A percentile compares a stretch with the other conserved stretches of the same genome.
Evolutionary conservation across 2,888 invertebrate genomes (phyloP).

Genomic region (Ommatoiulus sabulosus): DNA sequence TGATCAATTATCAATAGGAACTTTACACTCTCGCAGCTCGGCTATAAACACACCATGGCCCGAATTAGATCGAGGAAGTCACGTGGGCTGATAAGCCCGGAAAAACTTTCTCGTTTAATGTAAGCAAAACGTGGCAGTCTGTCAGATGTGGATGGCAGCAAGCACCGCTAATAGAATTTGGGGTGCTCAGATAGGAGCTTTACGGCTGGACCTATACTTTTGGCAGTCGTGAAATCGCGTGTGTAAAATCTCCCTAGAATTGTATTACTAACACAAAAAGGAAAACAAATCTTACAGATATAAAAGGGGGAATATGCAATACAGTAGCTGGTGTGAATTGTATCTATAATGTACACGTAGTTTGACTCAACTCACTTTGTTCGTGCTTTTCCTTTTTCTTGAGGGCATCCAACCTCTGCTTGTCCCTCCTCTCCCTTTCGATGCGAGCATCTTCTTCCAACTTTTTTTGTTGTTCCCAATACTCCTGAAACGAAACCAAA

Average conservation of each 20-base stretch:
- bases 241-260: no score
- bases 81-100: slow-evolving; percentile 14
- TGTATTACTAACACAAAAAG: no score
- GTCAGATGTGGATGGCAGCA: neutral
- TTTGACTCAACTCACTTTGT: slow-evolving; percentile 74
- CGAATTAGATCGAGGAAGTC: slow-evolving; percentile 28
- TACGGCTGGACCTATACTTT: no score
- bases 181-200: neutral
- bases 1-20: slow-evolving; percentile 28
- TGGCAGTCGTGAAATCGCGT: no score
- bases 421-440: slow-evolving; percentile 81
- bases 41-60: neutral
- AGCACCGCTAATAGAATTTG: no score
- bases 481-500: slow-evolving; percentile 72
- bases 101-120: neutral
- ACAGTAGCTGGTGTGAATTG: no score
- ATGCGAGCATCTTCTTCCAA: slow-evolving; percentile 76
- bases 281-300: no score
- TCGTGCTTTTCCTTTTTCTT: slow-evolving; percentile 95
- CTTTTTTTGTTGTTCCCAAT: slow-evolving; percentile 88
- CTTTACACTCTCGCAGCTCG: neutral
- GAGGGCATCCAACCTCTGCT: slow-evolving; percentile 85
- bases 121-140: slow-evolving; percentile 6
- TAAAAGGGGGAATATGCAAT: no score
- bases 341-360: no score